phyloP scores from a whole-genome alignment of 2,888 invertebrate genomes.

The Morinoia aosen region DNA sequence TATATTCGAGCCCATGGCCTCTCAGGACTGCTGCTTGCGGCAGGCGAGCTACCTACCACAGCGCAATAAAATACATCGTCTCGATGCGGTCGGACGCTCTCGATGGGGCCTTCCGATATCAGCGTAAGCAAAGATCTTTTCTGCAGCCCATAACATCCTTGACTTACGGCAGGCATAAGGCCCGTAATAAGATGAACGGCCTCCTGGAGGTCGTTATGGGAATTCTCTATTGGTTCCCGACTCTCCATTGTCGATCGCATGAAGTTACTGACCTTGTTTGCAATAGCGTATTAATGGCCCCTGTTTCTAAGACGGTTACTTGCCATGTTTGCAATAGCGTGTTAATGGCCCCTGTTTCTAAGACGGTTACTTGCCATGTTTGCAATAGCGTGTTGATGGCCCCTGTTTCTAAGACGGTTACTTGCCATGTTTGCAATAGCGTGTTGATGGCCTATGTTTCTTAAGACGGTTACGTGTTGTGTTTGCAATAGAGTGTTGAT shows the following conservation, averaged over 20 bases:
- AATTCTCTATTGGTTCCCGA: background rate
- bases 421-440: background rate
- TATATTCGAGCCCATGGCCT: background rate
- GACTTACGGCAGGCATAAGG: constrained; percentile 40
- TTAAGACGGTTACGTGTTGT: background rate
- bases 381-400: no score
- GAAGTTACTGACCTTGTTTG: no score
- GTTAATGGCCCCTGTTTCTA: no score
- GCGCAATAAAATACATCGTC: background rate
- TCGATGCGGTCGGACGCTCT: background rate
- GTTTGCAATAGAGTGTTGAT: no score
- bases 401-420: no score
- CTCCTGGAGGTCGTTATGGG: constrained; percentile 37
- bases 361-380: no score
- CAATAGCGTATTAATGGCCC: no score
- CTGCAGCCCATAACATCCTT: constrained; percentile 31
- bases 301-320: no score
- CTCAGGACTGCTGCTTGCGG: background rate
- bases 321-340: no score
- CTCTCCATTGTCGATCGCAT: background rate
- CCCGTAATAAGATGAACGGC: constrained; percentile 34
- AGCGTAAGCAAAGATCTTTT: constrained; percentile 14
- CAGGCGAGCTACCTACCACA: background rate
- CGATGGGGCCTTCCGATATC: background rate
- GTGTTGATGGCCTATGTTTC: background rate